Evolutionary conservation across 2,888 invertebrate genomes (phyloP), one percentile per base, ranked within the genome.

Genomic region (Gryllus longicercus): DNA sequence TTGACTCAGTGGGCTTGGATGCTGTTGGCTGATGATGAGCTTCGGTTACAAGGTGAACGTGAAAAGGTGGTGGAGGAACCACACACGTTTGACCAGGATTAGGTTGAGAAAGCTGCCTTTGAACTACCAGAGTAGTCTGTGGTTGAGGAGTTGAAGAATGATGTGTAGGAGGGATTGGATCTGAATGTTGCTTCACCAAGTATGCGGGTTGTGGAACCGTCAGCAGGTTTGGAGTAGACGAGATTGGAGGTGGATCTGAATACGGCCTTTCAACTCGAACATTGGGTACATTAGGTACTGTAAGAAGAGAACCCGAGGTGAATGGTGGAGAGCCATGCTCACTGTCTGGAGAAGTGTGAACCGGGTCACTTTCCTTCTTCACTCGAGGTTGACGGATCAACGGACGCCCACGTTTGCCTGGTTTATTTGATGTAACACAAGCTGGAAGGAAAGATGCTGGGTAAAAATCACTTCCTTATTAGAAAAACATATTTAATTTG

Each of bases 381-480:
- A 93, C 90, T 77, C 92, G 88, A 23, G 91, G 91, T 84, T 93
- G 93, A 75, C 93, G 88, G 86, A 91, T 92, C 77, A 93, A 87
- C 81, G 92, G 89, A 75, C 93, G 89, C 82, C 91, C 91, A 80
- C 92, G 88, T 86, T 92, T 92, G 25, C 76, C 79, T 50, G 77
- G 51, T 79, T 82, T 82, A 74, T 75, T 51, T 63, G 63, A 63
- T 18, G 63, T 14, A 18, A 63, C 63, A 63, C 63, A 63, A 77
- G 78, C 80, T 80, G 78, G 51, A 80, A 80, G n/a, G 63, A 63
- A 38, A 38, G 38, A 38, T 38, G 38, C 38, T 38, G 38, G 38
- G 38, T 38, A 38, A 38, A 38, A 38, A 38, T 38, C 38, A 38
- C 38, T 38, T 8, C 38, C 38, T 38, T 38, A 38, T 38, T 38